phyloP scores from a whole-genome alignment of 2,888 invertebrate genomes.

The Morpho helenor region DNA sequence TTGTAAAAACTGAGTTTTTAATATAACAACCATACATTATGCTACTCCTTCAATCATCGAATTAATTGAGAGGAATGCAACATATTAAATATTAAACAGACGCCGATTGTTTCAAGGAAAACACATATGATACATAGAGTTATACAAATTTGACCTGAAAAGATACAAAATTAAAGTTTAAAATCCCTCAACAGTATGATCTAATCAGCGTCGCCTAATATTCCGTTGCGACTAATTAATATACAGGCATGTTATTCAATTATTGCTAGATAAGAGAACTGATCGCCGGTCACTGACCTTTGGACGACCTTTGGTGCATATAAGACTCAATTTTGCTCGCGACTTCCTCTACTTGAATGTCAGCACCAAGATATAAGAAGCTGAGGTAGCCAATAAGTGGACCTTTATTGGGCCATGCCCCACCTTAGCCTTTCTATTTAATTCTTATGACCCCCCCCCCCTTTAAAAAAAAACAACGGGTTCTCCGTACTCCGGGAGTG shows the following conservation, averaged over 20 bases:
- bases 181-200: slow-evolving; percentile 3
- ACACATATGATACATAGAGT: slow-evolving; percentile 1
- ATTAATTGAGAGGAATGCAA: too few relatives aligned
- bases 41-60: too few relatives aligned
- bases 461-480: too few relatives aligned
- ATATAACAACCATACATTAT: too few relatives aligned
- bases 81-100: background rate
- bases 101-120: slow-evolving; percentile 16
- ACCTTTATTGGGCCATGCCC: too few relatives aligned
- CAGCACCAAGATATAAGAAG: too few relatives aligned
- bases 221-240: slow-evolving; percentile 32
- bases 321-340: background rate
- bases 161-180: background rate
- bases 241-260: slow-evolving; percentile 32
- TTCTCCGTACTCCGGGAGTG: too few relatives aligned
- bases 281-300: slow-evolving; percentile 23
- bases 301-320: slow-evolving; percentile 17
- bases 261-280: slow-evolving; percentile 28
- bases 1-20: too few relatives aligned
- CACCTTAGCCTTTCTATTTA: too few relatives aligned
- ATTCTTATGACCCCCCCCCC: too few relatives aligned
- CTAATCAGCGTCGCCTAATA: slow-evolving; percentile 26
- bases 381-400: too few relatives aligned
- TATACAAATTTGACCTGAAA: slow-evolving; percentile 8
- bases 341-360: too few relatives aligned